phyloP scores from a whole-genome alignment of 2,888 invertebrate species.

The Andricus curvator region DNA sequence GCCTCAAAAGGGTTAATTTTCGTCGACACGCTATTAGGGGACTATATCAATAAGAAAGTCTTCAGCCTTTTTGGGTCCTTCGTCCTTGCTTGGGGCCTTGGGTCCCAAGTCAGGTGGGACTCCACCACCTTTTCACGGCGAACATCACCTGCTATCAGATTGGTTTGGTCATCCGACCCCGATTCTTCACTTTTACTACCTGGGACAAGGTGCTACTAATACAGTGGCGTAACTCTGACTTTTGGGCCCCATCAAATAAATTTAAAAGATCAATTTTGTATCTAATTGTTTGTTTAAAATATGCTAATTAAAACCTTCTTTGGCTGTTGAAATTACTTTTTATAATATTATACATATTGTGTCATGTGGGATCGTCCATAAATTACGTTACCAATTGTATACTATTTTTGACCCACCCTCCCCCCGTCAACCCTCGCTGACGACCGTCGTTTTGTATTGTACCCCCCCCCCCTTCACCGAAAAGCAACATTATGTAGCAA shows the following conservation, averaged over 20 bases:
- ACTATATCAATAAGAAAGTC: constrained; percentile 50
- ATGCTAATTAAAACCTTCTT: too few species aligned
- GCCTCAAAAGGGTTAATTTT: constrained; percentile 67
- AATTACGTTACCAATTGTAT: too few species aligned
- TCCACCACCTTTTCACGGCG: not conserved
- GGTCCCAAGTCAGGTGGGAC: constrained; percentile 1
- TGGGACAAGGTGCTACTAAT: not conserved
- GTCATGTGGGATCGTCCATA: too few species aligned
- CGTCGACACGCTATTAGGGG: constrained; percentile 58
- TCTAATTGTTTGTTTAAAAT: too few species aligned
- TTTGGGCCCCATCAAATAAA: constrained; percentile 35
- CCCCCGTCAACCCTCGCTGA: too few species aligned
- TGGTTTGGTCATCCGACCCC: not conserved
- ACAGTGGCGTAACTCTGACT: not conserved
- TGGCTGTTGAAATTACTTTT: too few species aligned
- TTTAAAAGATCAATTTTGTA: not conserved
- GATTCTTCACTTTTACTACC: constrained; percentile 9
- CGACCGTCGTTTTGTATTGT: too few species aligned
- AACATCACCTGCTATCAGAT: constrained; percentile 27
- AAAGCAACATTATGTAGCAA: too few species aligned
- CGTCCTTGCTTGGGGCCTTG: constrained; percentile 7
- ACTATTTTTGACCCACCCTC: too few species aligned
- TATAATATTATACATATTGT: too few species aligned
- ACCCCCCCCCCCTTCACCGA: too few species aligned
- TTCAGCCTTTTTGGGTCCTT: constrained; percentile 41